Evolutionary conservation across 2,888 invertebrate species (phyloP).

Genomic region (Apamea anceps): DNA sequence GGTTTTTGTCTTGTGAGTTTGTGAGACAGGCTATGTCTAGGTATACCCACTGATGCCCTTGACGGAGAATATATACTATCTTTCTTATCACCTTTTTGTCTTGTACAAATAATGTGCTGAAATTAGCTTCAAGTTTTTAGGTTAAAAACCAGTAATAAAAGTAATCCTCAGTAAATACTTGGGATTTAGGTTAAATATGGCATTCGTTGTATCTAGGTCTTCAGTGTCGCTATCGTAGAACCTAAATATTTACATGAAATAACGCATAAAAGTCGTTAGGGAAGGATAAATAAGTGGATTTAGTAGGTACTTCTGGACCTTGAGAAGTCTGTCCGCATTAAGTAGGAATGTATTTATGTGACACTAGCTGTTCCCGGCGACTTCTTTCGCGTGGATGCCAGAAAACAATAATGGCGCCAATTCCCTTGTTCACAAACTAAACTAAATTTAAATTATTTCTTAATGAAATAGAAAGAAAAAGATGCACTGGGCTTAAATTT

Average conservation of each 20-base stretch:
- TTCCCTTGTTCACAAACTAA: too few species aligned
- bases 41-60: neutral
- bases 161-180: conserved; percentile 43
- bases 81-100: conserved; percentile 35
- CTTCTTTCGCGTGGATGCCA: too few species aligned
- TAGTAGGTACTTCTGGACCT: neutral
- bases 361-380: too few species aligned
- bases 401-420: too few species aligned
- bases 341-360: neutral
- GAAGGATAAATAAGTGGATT: conserved; percentile 1
- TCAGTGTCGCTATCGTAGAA: conserved; percentile 23
- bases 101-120: conserved; percentile 19
- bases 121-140: conserved; percentile 13
- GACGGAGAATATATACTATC: neutral
- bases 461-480: too few species aligned
- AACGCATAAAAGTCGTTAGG: conserved; percentile 7
- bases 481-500: too few species aligned
- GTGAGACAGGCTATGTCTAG: neutral
- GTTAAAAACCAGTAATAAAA: conserved; percentile 46
- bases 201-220: conserved; percentile 47
- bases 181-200: conserved; percentile 42
- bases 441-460: too few species aligned
- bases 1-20: neutral
- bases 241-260: conserved; percentile 37
- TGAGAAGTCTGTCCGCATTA: neutral